Percentiles rank a stretch among this genome's conserved stretches.
phyloP scores from a whole-genome alignment of 1,140 invertebrate genomes.

The Tetramorium simillimum region DNA sequence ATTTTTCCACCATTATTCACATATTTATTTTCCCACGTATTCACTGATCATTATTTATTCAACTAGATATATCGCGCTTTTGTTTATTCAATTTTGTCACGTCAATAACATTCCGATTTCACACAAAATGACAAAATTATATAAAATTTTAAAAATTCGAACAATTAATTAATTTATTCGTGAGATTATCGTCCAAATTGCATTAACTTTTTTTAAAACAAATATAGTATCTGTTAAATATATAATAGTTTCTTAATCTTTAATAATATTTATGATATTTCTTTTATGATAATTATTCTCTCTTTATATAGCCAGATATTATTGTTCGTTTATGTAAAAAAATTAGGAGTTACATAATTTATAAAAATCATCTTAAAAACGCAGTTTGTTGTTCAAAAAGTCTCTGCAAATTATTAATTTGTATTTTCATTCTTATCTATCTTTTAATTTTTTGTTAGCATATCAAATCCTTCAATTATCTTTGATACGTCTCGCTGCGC shows the following conservation, averaged over 20 bases:
- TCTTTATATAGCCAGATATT: neutral
- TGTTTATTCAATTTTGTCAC: neutral
- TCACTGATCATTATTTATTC: neutral
- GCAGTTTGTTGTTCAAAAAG: no score
- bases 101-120: neutral
- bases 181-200: neutral
- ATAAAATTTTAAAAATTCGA: neutral
- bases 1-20: neutral
- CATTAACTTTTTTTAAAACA: neutral
- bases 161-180: neutral
- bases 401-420: no score
- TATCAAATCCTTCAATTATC: neutral
- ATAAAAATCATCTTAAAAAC: no score
- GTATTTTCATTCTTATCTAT: neutral
- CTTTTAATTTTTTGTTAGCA: neutral
- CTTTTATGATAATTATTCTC: neutral
- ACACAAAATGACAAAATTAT: neutral
- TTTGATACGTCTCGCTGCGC: neutral
- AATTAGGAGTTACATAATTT: no score
- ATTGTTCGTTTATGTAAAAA: neutral
- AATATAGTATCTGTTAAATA: neutral
- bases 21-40: no score
- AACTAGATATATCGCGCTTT: neutral
- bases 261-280: neutral
- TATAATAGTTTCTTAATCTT: neutral